Evolutionary conservation across 2,113 vertebrate genomes (phyloP), one percentile per base, ranked within the genome.

Genomic region (Australoheros scitulus): DNA sequence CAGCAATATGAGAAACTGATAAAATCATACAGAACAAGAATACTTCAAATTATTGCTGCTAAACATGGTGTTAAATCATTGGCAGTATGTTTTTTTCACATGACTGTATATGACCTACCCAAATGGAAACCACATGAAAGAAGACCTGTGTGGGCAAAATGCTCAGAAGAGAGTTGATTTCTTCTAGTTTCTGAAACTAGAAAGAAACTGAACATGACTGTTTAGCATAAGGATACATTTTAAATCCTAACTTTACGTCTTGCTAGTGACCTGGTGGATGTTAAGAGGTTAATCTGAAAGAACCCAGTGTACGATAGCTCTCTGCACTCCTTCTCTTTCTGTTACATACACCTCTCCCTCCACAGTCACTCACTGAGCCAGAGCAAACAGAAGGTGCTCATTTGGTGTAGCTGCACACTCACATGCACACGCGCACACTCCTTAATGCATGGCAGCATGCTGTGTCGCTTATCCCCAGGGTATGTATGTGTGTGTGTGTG

Each of bases 361-460:
- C 65, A 72, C 41, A 72, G 26, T 75, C 32, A 38, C 20, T 72
- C 29, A 63, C 13, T 56, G 55, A 60, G 34, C 26, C 17, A 6
- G 52, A 26, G 59, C n/a, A 4, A 79, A 65, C 88, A 87, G 79
- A 85, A 83, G 80, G 72, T 70, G 83, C 79, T 88, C 90, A 87
- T 87, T 88, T 84, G 56, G 56, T 79, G 2, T 36, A 80, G 75
- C 82, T 79, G 38, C 88, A 85, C 77, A 75, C 85, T 61, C 38
- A 56, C 77, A 18, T 41, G 77, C 83, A 74, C 72, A 84, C 72
- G 52, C 72, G 81, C 78, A 70, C 79, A 65, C 6, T 79, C 76
- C 55, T 88, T 84, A 81, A 87, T 84, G 83, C 87, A 72, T 61
- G 56, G 82, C 18, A 36, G 75, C 90, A 79, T 84, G 84, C 91